Base-by-base conservation (phyloP, 2,113 vertebrate genomes). In the Corynorhinus townsendii region DNA sequence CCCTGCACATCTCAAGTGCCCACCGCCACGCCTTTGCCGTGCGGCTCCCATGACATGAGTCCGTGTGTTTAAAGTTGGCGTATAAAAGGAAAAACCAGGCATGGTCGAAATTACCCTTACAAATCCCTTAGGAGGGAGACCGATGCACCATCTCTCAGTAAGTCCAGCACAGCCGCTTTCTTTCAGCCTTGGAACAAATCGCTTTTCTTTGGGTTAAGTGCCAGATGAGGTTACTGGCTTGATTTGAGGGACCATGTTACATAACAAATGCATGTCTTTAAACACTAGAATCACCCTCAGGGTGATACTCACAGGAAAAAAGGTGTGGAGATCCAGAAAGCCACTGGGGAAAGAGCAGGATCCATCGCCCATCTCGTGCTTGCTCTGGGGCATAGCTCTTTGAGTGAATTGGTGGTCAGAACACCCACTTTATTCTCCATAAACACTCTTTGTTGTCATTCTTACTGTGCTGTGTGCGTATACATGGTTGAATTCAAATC, bases 161-260 rank as follows among this genome's bases (percentile, higher is more conserved):
- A 95, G 91, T 88, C 86, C 93, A 47, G 66, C 49, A 17, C 11
- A 10, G 73, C 24, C 0, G 26, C 47, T 94, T 87, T 66, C 77
- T 72, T 76, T 83, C 81, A 19, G 52, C 30, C 1, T 89, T 20
- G 40, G 86, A 96, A 96, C 96, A 95, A 96, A 97, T 76, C 73
- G 1, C 82, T 95, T 94, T 96, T 90, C 96, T 94, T 72, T 93
- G 91, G 94, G 49, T 93, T 92, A 95, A 95, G 83, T 64, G 75
- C 73, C 56, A 86, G 77, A 86, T 40, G 86, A 94, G 80, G 79
- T 49, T 75, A 69, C 77, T 88, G 94, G 86, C 73, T 94, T 79
- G 93, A 86, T 76, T 33, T 16, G 84, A 89, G 43, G 80, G 69
- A 52, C 69, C 71, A 35, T 0, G 2, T 71, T 82, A 76, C 85